Evolutionary conservation across 2,113 vertebrate genomes (phyloP).

Genomic region (Megaleporinus macrocephalus): DNA sequence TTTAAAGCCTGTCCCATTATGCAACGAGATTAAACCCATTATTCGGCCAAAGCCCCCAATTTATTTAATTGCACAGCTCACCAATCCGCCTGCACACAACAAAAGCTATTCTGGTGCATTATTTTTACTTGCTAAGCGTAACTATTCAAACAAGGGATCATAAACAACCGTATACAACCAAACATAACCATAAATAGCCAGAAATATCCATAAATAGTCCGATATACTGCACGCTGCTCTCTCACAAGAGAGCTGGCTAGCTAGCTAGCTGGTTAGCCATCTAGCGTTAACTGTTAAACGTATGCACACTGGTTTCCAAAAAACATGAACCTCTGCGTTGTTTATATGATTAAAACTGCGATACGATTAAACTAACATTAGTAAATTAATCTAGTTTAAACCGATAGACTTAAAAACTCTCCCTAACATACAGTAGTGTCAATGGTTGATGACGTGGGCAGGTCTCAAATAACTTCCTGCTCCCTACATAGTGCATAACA

Average conservation of each 20-base stretch:
- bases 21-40: background rate
- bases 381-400: too few relatives aligned
- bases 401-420: too few relatives aligned
- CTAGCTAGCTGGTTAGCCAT: too few relatives aligned
- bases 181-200: too few relatives aligned
- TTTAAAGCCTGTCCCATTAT: background rate
- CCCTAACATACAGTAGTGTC: background rate
- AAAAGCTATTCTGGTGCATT: background rate
- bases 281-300: too few relatives aligned
- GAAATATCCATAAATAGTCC: background rate
- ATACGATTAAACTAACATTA: too few relatives aligned
- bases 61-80: constrained; percentile 11
- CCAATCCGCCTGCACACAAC: background rate
- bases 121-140: background rate
- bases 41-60: background rate
- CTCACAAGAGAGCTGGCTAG: too few relatives aligned
- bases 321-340: too few relatives aligned
- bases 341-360: too few relatives aligned
- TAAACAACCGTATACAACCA: background rate
- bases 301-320: too few relatives aligned
- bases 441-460: background rate
- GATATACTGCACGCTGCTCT: too few relatives aligned
- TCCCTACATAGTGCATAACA: background rate
- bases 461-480: background rate
- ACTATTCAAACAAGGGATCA: background rate